A percentile compares a stretch with the other conserved stretches of the same genome.
Conservation (phyloP, 2,888 invertebrate species). For the Rhagium mordax region DNA sequence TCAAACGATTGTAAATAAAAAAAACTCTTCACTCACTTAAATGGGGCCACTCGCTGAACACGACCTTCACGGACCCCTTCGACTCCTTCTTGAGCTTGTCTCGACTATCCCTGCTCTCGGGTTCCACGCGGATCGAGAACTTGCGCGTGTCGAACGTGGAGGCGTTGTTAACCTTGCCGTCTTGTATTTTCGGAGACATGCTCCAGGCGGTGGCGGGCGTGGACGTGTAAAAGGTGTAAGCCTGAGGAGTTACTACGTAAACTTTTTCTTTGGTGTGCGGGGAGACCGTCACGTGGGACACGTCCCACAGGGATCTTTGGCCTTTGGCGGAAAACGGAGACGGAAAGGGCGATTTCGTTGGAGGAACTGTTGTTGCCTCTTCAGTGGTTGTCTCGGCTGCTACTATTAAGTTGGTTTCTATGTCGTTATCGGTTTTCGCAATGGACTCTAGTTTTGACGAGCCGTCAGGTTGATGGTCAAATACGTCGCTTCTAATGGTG, state of each 20-base stretch:
- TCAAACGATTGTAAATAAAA: not conserved
- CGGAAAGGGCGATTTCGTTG: constrained; percentile 65
- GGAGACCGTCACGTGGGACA: constrained; percentile 80
- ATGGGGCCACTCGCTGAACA: constrained; percentile 70
- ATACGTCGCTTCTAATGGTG: constrained; percentile 39
- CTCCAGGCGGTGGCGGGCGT: constrained; percentile 62
- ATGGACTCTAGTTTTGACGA: constrained; percentile 58
- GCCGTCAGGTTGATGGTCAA: constrained; percentile 61
- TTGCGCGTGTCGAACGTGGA: constrained; percentile 52
- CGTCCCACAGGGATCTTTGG: constrained; percentile 75
- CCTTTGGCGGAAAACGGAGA: constrained; percentile 64
- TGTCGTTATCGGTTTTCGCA: constrained; percentile 49
- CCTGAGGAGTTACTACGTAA: constrained; percentile 87
- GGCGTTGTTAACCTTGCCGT: constrained; percentile 51
- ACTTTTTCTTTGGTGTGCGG: constrained; percentile 86
- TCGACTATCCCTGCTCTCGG: constrained; percentile 45
- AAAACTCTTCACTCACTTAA: constrained; percentile 65
- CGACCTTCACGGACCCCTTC: constrained; percentile 61
- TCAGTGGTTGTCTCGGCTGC: constrained; percentile 47
- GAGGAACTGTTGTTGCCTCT: constrained; percentile 41
- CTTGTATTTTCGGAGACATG: constrained; percentile 65
- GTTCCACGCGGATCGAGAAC: constrained; percentile 59
- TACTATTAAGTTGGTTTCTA: constrained; percentile 62
- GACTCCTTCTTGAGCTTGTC: constrained; percentile 44
- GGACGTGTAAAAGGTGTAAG: constrained; percentile 69